Conservation (phyloP, 2,113 vertebrate species). For the Pachyramphus minor region DNA sequence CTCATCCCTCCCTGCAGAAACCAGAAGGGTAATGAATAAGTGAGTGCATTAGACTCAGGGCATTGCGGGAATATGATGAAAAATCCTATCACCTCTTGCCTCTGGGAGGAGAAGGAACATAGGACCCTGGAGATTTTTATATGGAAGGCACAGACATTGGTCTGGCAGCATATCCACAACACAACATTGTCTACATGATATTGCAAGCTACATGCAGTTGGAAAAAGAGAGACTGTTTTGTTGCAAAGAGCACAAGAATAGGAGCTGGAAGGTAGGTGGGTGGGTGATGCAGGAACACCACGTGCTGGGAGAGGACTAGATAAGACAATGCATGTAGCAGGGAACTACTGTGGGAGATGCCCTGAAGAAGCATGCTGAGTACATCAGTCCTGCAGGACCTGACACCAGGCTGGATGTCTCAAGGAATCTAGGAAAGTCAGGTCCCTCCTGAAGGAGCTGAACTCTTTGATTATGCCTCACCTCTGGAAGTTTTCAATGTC, state of each 20-base stretch:
- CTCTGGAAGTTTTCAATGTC: not conserved
- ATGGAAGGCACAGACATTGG: not conserved
- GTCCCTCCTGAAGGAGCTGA: not conserved
- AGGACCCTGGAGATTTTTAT: not conserved
- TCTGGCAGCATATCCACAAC: not conserved
- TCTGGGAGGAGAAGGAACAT: not conserved
- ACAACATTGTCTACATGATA: not conserved
- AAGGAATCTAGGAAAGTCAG: not conserved
- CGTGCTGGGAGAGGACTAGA: fast-evolving
- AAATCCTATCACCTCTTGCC: not conserved
- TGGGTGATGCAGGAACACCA: not conserved
- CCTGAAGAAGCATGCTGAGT: not conserved
- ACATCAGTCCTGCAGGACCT: not conserved
- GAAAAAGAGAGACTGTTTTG: not conserved
- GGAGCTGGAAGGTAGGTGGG: not conserved
- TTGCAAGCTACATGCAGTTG: not conserved
- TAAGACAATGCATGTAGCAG: not conserved
- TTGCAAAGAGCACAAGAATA: not conserved
- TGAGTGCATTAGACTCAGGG: not conserved
- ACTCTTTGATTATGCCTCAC: not conserved
- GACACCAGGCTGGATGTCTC: not conserved
- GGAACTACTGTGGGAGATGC: not conserved
- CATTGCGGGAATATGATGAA: not conserved
- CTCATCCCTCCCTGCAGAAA: not conserved
- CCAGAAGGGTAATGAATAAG: not conserved